These are phyloP conservation scores for Aurelia aurita DNA, from an alignment of 30 jellyfish, hydroid and myxozoan genomes.

Conservation along the genomic window DNA sequence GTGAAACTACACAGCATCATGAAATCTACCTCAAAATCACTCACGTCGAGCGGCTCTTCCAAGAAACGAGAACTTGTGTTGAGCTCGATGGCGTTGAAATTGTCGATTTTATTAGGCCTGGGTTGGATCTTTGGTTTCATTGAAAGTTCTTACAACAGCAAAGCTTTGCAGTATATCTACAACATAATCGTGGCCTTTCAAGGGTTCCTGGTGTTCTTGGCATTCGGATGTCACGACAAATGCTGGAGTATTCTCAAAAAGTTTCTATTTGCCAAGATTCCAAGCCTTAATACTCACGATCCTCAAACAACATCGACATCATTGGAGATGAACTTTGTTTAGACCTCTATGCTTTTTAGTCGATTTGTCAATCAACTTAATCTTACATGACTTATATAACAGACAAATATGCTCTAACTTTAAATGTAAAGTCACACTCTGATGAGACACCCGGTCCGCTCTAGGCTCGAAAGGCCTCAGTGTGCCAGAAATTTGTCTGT, in stretches of 20 bases:
- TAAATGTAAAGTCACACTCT: too few species aligned
- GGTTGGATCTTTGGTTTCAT: slow-evolving; percentile 69
- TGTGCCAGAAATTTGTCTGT: too few species aligned
- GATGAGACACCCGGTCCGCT: too few species aligned
- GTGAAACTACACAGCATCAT: neutral
- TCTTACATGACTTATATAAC: too few species aligned
- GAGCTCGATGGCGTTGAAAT: slow-evolving; percentile 41
- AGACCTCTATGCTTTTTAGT: too few species aligned
- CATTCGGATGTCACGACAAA: slow-evolving; percentile 65
- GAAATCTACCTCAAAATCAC: slow-evolving; percentile 5
- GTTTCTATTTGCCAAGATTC: neutral
- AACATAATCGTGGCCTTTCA: slow-evolving; percentile 28
- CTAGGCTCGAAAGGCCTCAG: too few species aligned
- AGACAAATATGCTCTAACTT: too few species aligned
- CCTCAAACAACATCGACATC: too few species aligned
- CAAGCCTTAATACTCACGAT: too few species aligned
- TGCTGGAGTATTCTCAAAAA: neutral
- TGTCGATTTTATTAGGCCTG: slow-evolving; percentile 48
- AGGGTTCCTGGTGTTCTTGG: slow-evolving; percentile 54
- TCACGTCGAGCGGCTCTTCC: neutral
- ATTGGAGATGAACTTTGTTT: too few species aligned
- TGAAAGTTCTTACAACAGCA: slow-evolving; percentile 30
- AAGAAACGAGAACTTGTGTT: slow-evolving; percentile 28
- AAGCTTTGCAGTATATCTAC: slow-evolving; percentile 41
- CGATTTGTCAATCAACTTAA: too few species aligned